Base-by-base conservation (phyloP, 2,797 vertebrate species). In the Enteromius radiatus region DNA sequence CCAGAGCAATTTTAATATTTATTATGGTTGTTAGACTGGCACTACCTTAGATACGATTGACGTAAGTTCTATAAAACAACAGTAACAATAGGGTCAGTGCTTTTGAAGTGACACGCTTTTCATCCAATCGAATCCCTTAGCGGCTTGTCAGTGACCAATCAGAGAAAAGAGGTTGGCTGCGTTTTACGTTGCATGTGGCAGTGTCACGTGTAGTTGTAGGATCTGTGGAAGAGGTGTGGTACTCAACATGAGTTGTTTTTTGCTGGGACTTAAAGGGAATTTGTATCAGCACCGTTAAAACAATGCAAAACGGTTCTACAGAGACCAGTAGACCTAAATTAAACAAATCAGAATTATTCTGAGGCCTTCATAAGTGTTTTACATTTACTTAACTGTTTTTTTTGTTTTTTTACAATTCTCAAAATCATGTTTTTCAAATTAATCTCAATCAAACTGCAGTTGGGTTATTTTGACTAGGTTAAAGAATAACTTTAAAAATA, bases 11-110 rank as follows among this genome's bases (percentile, higher is more conserved):
- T 84, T 49, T 38, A 49, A 65, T 84, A 76, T 86, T 78, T 82
- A 84, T 78, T 59, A 75, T 36, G 79, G 47, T 78, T 68, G 78
- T 81, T 65, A 38, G 45, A 79, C 83, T 83, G 83, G 14, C 86
- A 86, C 89, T 88, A 89, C 88, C 89, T 90, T 90, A 88, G 89
- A 85, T 80, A 90, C 87, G 69, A 91, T 89, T 93, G 92, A 94
- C 93, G 94, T 94, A 92, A 93, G 84, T 78, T 90, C 88, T 81
- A 86, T 89, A 90, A 90, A 88, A 93, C 92, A 92, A 91, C 91
- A 87, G 88, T 84, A 73, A 86, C 89, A 90, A 91, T 92, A 93
- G 86, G 85, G 67, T 80, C 76, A 88, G 90, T 61, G 70, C 31
- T 69, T 54, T 84, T 59, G 12, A 76, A 93, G 28, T 76, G 90